phyloP scores from a whole-genome alignment of 2,797 vertebrate genomes.

The Lutjanus argentimaculatus region DNA sequence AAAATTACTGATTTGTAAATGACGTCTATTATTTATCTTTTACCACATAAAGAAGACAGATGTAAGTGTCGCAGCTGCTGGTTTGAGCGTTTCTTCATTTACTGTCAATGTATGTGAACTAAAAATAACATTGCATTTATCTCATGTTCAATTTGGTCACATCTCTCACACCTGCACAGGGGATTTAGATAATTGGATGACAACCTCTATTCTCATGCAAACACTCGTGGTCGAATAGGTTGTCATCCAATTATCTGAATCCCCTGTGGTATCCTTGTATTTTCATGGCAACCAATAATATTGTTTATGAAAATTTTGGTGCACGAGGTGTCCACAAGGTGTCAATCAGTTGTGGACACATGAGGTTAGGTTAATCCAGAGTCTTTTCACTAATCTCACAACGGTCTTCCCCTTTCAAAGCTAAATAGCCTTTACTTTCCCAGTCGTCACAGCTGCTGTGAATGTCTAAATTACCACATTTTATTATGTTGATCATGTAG shows the following conservation, averaged over 20 bases:
- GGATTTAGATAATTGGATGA: background rate
- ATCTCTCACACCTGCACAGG: slow-evolving; percentile 28
- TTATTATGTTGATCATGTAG: background rate
- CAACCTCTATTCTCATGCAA: slow-evolving; percentile 15
- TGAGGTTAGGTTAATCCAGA: slow-evolving; percentile 38
- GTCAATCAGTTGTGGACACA: slow-evolving; percentile 35
- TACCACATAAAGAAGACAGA: background rate
- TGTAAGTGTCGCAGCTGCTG: background rate
- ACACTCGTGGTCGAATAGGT: background rate
- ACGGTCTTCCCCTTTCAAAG: background rate
- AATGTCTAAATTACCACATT: slow-evolving; percentile 9
- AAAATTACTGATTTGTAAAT: background rate
- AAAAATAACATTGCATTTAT: slow-evolving; percentile 4
- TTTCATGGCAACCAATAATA: slow-evolving; percentile 40
- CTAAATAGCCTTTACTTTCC: background rate
- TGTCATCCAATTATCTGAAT: slow-evolving; percentile 34
- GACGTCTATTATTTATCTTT: no score
- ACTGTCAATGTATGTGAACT: background rate
- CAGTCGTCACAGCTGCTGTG: background rate
- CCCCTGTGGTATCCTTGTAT: slow-evolving; percentile 12
- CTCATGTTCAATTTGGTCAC: background rate
- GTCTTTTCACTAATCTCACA: slow-evolving; percentile 5
- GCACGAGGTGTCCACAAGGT: slow-evolving; percentile 4
- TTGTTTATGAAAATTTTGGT: slow-evolving; percentile 41
- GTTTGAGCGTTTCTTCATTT: background rate